Evolutionary conservation across 2,113 vertebrate genomes (phyloP), one percentile per base, ranked within the genome.

Genomic region (Toxostoma redivivum): DNA sequence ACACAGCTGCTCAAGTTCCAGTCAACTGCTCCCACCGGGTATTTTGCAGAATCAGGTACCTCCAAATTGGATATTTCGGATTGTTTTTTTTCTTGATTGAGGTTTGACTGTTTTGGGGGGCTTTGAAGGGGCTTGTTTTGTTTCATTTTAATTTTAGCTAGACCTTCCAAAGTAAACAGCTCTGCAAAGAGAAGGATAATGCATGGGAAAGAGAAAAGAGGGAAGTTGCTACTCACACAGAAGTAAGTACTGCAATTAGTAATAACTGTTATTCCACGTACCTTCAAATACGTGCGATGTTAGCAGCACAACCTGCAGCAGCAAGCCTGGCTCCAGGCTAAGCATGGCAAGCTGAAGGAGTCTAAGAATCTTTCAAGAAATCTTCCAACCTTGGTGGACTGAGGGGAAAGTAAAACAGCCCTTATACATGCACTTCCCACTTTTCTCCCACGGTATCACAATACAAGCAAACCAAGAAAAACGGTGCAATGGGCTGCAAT

Each of bases 41-140:
- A 25, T 37, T 33, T 70, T 60, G 81, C n/a, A 78, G 48, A 88
- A 33, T 37, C 17, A 71, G 1, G 10, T 24, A 73, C 3, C 9
- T 30, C 67, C 23, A 58, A 66, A 78, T 33, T 11, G 37, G 5
- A 77, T 10, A 30, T 69, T 88, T 72, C 2, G 0, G 12, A 24
- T 40, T 56, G 5, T 0, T 8, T 3, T 25, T 60, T 12, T 33
- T 4, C 27, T 51, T 0, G 0, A 53, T 27, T 76, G 12, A 48
- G 11, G 9, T 48, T 65, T 38, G 38, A 12, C 21, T 38, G 23
- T 54, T 80, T 33, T 22, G 23, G 12, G 18, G 23, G 7, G 12
- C 22, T 62, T 53, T 45, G 40, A 14, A 27, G 14, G 20, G 16
- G 27, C 4, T 51, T n/a, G 27, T 19, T 38, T 69, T 62, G 14